Conservation (phyloP, 2,888 invertebrate species). For the Smittia sp. region DNA sequence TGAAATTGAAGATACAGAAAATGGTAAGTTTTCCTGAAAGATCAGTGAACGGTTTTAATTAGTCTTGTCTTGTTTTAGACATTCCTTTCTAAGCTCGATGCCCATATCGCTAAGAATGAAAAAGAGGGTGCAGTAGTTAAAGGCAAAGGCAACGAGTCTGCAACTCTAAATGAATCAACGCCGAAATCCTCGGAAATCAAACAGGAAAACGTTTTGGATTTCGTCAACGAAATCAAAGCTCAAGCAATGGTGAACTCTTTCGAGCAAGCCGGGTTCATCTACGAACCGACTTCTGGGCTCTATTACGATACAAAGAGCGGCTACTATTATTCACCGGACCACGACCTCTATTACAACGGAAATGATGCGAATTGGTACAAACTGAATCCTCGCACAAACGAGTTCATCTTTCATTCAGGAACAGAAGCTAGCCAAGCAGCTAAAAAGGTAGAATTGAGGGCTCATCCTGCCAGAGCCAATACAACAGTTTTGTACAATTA, state of each 20-base stretch:
- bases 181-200: constrained; percentile 41
- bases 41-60: constrained; percentile 42
- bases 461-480: too few species aligned
- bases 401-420: constrained; percentile 79
- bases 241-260: constrained; percentile 72
- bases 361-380: constrained; percentile 78
- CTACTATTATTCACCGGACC: constrained; percentile 87
- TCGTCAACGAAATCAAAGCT: constrained; percentile 70
- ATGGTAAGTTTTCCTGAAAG: constrained; percentile 21
- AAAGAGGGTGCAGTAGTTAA: constrained; percentile 45
- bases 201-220: constrained; percentile 50
- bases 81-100: constrained; percentile 41
- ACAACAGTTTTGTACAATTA: not conserved
- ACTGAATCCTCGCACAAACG: constrained; percentile 72
- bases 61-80: constrained; percentile 14
- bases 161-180: not conserved
- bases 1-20: constrained; percentile 20
- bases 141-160: constrained; percentile 35
- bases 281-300: constrained; percentile 56
- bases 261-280: constrained; percentile 75
- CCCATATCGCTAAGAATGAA: constrained; percentile 47
- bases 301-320: constrained; percentile 87
- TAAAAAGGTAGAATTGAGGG: constrained; percentile 43
- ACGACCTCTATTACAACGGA: constrained; percentile 85
- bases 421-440: constrained; percentile 55